These are phyloP conservation scores for Mastomys natalensis DNA, from an alignment of 2,113 vertebrate species.

Conservation along the genomic window DNA sequence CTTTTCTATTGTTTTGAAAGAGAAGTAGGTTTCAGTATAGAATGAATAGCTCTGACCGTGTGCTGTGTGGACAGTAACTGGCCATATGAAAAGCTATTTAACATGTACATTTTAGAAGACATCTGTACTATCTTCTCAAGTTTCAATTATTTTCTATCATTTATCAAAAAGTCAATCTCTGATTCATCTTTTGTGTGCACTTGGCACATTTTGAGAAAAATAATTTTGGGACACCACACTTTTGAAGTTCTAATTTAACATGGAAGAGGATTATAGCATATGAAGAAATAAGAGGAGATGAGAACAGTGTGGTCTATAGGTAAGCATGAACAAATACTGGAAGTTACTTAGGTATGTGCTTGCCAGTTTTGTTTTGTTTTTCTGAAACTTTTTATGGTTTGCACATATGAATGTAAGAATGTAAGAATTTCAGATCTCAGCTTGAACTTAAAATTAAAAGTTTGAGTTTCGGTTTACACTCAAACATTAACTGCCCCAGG, in stretches of 20 bases:
- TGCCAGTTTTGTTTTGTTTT: background rate
- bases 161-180: slow-evolving; percentile 10
- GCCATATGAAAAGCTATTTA: slow-evolving; percentile 4
- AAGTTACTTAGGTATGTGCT: background rate
- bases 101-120: background rate
- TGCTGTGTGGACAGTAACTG: background rate
- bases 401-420: too few relatives aligned
- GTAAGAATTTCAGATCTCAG: too few relatives aligned
- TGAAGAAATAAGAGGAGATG: background rate
- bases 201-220: slow-evolving; percentile 23
- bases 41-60: background rate
- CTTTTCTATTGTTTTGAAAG: background rate
- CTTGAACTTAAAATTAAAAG: too few relatives aligned
- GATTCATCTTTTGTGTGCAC: background rate
- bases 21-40: background rate
- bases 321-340: background rate
- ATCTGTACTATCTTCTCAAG: background rate
- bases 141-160: slow-evolving; percentile 2
- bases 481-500: too few relatives aligned
- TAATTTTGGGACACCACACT: background rate
- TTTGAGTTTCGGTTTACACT: too few relatives aligned
- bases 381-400: background rate
- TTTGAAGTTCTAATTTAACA: slow-evolving; percentile 34
- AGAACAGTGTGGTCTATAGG: background rate
- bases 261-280: background rate